phyloP scores from a whole-genome alignment of 2,888 invertebrate genomes.

The Anticlea derivata region DNA sequence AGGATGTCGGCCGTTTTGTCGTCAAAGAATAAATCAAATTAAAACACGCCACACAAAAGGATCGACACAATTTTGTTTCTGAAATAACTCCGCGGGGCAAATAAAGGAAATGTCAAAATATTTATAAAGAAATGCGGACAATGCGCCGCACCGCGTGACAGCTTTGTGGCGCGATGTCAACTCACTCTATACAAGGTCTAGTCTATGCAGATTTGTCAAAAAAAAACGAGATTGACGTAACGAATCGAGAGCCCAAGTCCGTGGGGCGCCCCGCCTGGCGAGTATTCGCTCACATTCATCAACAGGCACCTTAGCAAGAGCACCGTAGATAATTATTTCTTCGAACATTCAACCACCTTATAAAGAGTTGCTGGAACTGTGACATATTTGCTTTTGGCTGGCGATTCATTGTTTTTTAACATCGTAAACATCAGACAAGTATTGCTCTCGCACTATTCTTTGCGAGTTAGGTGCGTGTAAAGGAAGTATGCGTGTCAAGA shows the following conservation, averaged over 20 bases:
- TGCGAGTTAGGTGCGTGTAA: neutral
- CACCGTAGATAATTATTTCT: conserved; percentile 80
- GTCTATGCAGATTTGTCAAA: conserved; percentile 72
- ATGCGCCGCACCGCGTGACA: conserved; percentile 67
- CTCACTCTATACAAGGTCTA: conserved; percentile 55
- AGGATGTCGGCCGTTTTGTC: conserved; percentile 76
- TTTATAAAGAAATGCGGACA: conserved; percentile 81
- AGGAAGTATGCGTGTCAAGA: conserved; percentile 19
- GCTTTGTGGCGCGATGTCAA: conserved; percentile 76
- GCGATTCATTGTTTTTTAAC: conserved; percentile 57
- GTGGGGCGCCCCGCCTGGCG: conserved; percentile 71
- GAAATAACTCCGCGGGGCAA: conserved; percentile 71
- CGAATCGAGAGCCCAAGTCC: conserved; percentile 62
- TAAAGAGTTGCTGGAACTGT: conserved; percentile 72
- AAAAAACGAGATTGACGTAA: conserved; percentile 80
- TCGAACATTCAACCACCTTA: conserved; percentile 69
- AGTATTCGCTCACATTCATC: conserved; percentile 58
- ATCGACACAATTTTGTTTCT: conserved; percentile 77
- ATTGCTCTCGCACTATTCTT: conserved; percentile 11
- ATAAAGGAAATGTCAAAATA: conserved; percentile 83
- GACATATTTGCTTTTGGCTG: conserved; percentile 51
- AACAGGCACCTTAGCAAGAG: conserved; percentile 61
- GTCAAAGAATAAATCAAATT: conserved; percentile 81
- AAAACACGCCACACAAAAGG: conserved; percentile 74
- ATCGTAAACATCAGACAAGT: conserved; percentile 41